Percentiles rank a stretch among this genome's conserved stretches.
Conservation (phyloP, 2,113 vertebrate species). For the Lathamus discolor region DNA sequence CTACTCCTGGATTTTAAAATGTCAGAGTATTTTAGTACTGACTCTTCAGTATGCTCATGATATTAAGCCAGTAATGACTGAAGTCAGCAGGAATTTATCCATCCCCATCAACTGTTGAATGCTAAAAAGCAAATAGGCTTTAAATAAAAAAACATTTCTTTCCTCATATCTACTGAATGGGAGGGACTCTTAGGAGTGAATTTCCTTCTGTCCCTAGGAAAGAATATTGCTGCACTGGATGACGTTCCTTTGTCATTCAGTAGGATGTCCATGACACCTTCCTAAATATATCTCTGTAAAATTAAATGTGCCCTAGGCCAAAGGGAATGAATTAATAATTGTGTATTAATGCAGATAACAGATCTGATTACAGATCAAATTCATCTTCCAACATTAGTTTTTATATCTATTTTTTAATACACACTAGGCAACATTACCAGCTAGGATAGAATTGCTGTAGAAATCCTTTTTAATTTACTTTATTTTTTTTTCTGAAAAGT, state of each 20-base stretch:
- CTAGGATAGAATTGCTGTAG: not conserved
- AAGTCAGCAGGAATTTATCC: not conserved
- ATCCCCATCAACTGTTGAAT: not conserved
- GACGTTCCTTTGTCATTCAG: not conserved
- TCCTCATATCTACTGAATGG: not conserved
- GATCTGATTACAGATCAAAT: not conserved
- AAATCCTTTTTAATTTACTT: not conserved
- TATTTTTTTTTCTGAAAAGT: not conserved
- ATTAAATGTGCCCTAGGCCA: not conserved
- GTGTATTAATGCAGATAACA: not conserved
- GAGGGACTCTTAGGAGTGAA: not conserved
- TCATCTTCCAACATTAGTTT: not conserved
- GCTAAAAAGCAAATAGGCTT: not conserved
- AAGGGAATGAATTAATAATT: not conserved
- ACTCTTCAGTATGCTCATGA: not conserved
- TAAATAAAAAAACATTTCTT: not conserved
- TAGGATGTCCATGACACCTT: not conserved
- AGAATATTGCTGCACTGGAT: not conserved
- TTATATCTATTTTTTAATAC: not conserved
- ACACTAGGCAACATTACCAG: not conserved
- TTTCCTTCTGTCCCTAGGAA: not conserved
- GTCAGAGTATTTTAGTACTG: not conserved
- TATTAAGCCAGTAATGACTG: not conserved
- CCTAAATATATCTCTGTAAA: not conserved
- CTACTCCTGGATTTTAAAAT: not conserved